phyloP scores from a whole-genome alignment of 2,797 vertebrate species.

The Antrozous pallidus region DNA sequence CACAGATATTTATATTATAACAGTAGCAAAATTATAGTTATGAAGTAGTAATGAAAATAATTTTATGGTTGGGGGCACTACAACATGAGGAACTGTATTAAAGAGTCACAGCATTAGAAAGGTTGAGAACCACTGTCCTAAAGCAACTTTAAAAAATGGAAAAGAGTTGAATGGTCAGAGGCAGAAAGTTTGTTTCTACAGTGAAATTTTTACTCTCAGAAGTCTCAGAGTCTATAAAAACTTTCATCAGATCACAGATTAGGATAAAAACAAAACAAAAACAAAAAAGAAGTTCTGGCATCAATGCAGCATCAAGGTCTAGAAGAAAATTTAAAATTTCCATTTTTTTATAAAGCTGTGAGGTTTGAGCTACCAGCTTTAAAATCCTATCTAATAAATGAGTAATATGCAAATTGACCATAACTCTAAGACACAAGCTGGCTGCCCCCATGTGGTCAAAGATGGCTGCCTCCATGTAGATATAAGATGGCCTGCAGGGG shows the following conservation, averaged over 20 bases:
- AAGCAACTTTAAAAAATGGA: not conserved
- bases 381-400: not conserved
- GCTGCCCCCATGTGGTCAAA: too few species aligned
- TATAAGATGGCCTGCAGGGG: too few species aligned
- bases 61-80: too few species aligned
- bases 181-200: not conserved
- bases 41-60: too few species aligned
- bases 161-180: not conserved
- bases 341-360: not conserved
- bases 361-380: not conserved
- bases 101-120: too few species aligned
- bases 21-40: too few species aligned
- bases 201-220: not conserved
- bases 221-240: not conserved
- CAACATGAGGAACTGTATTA: too few species aligned
- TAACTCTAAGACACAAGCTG: too few species aligned
- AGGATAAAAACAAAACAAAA: not conserved
- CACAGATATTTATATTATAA: too few species aligned
- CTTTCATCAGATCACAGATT: not conserved
- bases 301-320: not conserved
- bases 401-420: too few species aligned
- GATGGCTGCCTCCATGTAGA: too few species aligned
- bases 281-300: not conserved
- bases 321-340: not conserved
- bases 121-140: too few species aligned